Conservation (phyloP, 30 jellyfish, hydroid and myxozoan genomes). For the Pseudorhiza aurosa region DNA sequence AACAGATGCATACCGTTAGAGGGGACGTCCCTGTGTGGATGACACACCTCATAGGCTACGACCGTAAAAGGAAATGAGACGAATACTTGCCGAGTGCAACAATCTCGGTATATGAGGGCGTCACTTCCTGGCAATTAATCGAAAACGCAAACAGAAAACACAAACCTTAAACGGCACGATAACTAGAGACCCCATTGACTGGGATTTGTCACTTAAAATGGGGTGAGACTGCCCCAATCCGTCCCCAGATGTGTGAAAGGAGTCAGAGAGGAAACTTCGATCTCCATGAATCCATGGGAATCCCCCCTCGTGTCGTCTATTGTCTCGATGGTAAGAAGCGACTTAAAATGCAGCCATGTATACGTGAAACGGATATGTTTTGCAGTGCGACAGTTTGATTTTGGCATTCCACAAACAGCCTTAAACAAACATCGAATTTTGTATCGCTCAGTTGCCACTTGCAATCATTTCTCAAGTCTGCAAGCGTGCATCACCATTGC, state of each 20-base stretch:
- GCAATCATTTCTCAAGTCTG: too few relatives aligned
- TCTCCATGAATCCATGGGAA: too few relatives aligned
- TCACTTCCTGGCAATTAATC: neutral
- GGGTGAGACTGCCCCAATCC: neutral
- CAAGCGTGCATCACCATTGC: too few relatives aligned
- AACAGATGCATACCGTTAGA: conserved; percentile 23
- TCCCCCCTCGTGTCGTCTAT: too few relatives aligned
- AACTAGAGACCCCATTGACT: neutral
- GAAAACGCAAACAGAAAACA: neutral
- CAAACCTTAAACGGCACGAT: neutral
- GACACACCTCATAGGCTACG: conserved; percentile 67
- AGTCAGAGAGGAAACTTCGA: too few relatives aligned
- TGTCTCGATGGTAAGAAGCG: too few relatives aligned
- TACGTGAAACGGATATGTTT: neutral
- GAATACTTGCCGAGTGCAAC: neutral
- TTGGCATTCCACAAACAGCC: neutral
- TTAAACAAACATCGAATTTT: neutral
- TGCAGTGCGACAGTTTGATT: neutral
- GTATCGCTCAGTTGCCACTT: too few relatives aligned
- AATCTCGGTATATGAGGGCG: neutral
- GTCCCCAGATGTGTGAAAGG: conserved; percentile 4
- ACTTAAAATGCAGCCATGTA: neutral
- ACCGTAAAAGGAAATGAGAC: conserved; percentile 75
- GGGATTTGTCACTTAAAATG: neutral
- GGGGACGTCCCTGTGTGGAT: conserved; percentile 38